Base-by-base conservation (phyloP, 1,140 invertebrate species). In the Microplitis mediator region DNA sequence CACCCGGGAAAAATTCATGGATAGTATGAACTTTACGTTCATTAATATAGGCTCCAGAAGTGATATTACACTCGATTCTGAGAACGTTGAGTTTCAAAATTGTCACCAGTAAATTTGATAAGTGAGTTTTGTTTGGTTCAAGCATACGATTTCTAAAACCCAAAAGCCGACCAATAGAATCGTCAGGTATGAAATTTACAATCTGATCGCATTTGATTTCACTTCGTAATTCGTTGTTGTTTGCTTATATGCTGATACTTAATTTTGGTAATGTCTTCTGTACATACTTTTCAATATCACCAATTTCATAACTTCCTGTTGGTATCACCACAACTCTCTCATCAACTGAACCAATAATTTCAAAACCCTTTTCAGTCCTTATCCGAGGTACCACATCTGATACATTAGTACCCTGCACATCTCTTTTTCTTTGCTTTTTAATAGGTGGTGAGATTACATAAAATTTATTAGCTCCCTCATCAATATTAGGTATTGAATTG, bases 401-500 rank as follows among this genome's bases (percentile, higher is more conserved):
- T 9, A 45, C 39, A 45, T 45, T 45, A 3, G 2, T 45, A 9
- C 11, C 11, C 39, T 70, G 5, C 52, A 13, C 80, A 75, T 76
- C 81, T 80, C 66, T 79, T 65, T 77, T 82, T 81, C 32, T 16
- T 16, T 56, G n/a, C 16, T 56, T 23, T 56, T 56, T 16, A 5
- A 56, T 13, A 13, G 5, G 16, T 56, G 5, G n/a, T 14, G 14
- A 13, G 13, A n/a, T 62, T 62, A 67, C 39, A 73, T 83, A 76
- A 78, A 84, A 83, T 72, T 81, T 74, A 79, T 84, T 82, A 56
- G 79, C 77, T 32, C 74, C 62, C 31, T 64, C 31, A 75, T 78
- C 73, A 39, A 82, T 77, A 75, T 83, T 82, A 9, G 78, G 80
- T n/a, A 84, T 83, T 13, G 80, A 80, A 77, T 85, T 79, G 63